Base-by-base conservation (phyloP, 2,888 invertebrate species). In the Andrena fulva region DNA sequence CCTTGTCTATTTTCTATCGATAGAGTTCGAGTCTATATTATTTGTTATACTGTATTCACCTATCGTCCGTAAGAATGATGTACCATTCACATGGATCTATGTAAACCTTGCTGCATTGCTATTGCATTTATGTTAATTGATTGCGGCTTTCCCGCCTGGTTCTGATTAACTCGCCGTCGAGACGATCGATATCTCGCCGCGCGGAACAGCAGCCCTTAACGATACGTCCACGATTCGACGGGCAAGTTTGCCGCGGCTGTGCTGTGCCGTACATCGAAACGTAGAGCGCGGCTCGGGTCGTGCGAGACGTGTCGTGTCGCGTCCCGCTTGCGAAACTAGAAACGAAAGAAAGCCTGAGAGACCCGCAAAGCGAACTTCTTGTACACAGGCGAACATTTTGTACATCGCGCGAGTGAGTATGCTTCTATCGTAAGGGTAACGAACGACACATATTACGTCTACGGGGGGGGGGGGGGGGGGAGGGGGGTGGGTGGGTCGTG, bases 1-100 rank as follows among this genome's bases (percentile, higher is more conserved):
- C 90, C 89, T 91, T 91, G 91, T 92, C 92, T 92, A 92, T 92
- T 92, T 92, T 91, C 92, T 92, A 92, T 92, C 90, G 91, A 91
- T 92, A 91, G 56, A 56, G 85, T 90, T 92, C 87, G 92, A 92
- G 91, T 89, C 91, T 92, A 91, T 92, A 91, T 91, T 91, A 92
- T 90, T 90, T 90, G 88, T 92, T 92, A 92, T 92, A 92, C 88
- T 90, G 91, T 92, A 91, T 91, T 91, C 89, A 89, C 87, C 92
- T 92, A 92, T 90, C 89, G 89, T 90, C 87, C 86, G 89, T 87
- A 87, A 87, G 89, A 90, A 91, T 91, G 86, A 86, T 67, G 87
- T 89, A 90, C 86, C 89, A 91, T 90, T 91, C 89, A 90, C 87
- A 87, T 87, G 87, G 84, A 84, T 85, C 86, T 89, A 90, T 87